Evolutionary conservation across 2,113 vertebrate species (phyloP).

Genomic region (Saiga tatarica): DNA sequence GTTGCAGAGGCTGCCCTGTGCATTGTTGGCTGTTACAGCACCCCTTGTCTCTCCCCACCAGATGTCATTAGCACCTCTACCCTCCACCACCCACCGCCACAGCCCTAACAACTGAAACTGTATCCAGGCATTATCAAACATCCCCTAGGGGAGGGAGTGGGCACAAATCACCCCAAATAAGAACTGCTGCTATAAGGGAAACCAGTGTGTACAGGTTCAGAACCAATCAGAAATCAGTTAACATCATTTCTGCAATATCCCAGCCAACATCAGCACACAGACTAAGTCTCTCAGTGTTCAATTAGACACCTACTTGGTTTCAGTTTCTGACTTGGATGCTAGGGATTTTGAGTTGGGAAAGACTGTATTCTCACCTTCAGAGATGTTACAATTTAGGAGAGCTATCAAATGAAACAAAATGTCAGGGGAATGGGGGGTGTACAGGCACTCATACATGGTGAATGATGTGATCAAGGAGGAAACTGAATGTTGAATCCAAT

Average conservation of each 20-base stretch:
- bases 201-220: not conserved
- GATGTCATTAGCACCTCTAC: not conserved
- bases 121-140: not conserved
- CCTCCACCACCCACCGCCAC: not conserved
- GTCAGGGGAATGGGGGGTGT: fast-evolving
- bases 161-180: not conserved
- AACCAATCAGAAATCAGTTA: not conserved
- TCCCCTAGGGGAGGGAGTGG: not conserved
- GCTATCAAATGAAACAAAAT: not conserved
- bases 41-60: not conserved
- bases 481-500: not conserved
- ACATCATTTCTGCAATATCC: not conserved
- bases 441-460: not conserved
- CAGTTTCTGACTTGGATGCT: not conserved
- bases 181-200: not conserved
- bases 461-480: not conserved
- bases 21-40: too few species aligned
- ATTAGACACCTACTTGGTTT: not conserved
- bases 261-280: not conserved
- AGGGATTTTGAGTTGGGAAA: not conserved
- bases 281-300: not conserved
- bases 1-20: not conserved
- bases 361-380: not conserved
- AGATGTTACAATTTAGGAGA: not conserved
- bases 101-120: not conserved